These are phyloP conservation scores for Nemotelus nigrinus DNA, from an alignment of 2,888 invertebrate genomes.

Conservation along the genomic window DNA sequence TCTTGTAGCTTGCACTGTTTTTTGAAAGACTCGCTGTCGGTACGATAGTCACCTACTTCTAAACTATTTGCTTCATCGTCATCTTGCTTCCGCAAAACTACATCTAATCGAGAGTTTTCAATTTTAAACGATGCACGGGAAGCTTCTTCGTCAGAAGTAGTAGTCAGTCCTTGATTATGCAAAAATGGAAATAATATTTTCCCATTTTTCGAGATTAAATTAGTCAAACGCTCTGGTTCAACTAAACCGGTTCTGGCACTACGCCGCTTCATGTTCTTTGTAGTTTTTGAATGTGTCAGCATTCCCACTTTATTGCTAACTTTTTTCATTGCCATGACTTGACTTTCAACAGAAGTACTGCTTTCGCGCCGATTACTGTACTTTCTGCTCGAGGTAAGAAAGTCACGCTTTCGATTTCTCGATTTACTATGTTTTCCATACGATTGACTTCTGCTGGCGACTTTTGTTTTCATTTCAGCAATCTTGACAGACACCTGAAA, in stretches of 20 bases:
- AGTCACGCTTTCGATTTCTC: constrained; percentile 60
- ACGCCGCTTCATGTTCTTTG: constrained; percentile 59
- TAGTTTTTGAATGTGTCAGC: constrained; percentile 60
- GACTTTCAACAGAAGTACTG: constrained; percentile 84
- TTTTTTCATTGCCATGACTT: constrained; percentile 67
- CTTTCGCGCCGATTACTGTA: constrained; percentile 68
- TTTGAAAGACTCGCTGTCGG: constrained; percentile 51
- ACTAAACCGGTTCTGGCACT: constrained; percentile 59
- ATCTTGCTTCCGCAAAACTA: constrained; percentile 61
- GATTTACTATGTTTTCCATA: constrained; percentile 58
- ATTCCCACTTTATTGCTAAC: constrained; percentile 62
- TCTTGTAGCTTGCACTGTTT: constrained; percentile 54
- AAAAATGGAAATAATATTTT: constrained; percentile 63
- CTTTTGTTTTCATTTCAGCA: constrained; percentile 83
- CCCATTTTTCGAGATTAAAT: constrained; percentile 60
- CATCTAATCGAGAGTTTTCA: constrained; percentile 63
- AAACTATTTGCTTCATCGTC: constrained; percentile 51
- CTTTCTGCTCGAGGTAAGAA: constrained; percentile 59
- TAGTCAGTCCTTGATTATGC: constrained; percentile 64
- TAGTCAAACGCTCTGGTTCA: constrained; percentile 61
- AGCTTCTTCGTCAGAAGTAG: constrained; percentile 63
- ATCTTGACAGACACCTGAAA: constrained; percentile 75
- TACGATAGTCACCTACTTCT: constrained; percentile 55
- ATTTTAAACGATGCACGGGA: constrained; percentile 63
- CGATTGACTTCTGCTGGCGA: constrained; percentile 67